Percentiles rank a stretch among this genome's conserved stretches.
Conservation (phyloP, 92 coral and sea anemone species). For the Heliopora coerulea region DNA sequence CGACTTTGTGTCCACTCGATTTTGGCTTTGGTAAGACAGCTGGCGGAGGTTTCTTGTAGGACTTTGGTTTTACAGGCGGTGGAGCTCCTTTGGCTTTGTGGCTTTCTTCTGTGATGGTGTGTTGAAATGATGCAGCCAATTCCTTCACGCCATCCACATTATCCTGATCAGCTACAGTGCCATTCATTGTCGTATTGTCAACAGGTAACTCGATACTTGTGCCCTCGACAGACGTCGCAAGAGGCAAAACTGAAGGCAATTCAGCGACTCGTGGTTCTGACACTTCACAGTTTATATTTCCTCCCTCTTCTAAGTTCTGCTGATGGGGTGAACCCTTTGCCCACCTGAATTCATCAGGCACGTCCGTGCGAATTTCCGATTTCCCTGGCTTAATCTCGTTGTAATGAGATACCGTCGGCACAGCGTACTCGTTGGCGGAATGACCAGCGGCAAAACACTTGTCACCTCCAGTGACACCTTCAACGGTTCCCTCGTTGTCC, state of each 20-base stretch:
- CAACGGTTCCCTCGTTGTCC: background rate
- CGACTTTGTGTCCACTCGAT: conserved; percentile 5
- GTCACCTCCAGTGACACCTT: background rate
- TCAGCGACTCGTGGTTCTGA: background rate
- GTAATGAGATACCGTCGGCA: conserved; percentile 25
- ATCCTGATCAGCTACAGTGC: conserved; percentile 23
- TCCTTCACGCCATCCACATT: conserved; percentile 43
- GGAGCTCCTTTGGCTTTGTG: conserved; percentile 50
- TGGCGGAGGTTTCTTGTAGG: conserved; percentile 69
- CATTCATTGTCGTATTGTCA: background rate
- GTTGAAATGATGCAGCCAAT: conserved; percentile 34
- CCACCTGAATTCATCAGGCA: background rate
- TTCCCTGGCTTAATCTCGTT: background rate
- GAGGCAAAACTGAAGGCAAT: background rate
- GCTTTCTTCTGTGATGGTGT: conserved; percentile 26
- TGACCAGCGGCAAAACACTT: conserved; percentile 17
- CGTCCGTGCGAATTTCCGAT: background rate
- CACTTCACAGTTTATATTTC: background rate
- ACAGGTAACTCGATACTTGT: background rate
- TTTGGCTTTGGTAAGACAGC: conserved; percentile 40
- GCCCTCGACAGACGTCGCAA: background rate
- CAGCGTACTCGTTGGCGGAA: conserved; percentile 29
- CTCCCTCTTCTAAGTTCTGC: background rate
- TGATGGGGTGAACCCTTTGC: background rate
- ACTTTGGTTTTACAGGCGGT: conserved; percentile 90